Percentiles rank a stretch among this genome's conserved stretches.
These are phyloP conservation scores for Trachelus stipa DNA, from an alignment of 2,888 invertebrate species.

Conservation along the genomic window DNA sequence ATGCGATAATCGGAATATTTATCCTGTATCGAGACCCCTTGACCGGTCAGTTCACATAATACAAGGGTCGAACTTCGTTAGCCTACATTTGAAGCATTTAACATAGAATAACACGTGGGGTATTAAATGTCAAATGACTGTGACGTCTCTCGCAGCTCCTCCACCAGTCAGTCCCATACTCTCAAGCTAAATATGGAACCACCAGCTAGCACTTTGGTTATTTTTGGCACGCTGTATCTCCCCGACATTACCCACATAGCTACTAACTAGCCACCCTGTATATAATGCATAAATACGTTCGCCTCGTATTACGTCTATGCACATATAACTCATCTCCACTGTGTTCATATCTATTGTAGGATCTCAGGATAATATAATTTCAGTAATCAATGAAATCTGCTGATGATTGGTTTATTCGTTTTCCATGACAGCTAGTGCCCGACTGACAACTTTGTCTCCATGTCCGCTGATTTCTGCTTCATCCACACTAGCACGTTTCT, in stretches of 20 bases:
- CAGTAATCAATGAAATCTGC: too few relatives aligned
- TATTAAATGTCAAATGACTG: constrained; percentile 40
- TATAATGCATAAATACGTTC: neutral
- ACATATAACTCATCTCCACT: constrained; percentile 24
- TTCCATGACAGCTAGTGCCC: too few relatives aligned
- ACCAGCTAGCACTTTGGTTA: constrained; percentile 40
- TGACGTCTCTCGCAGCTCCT: constrained; percentile 25
- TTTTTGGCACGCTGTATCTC: constrained; percentile 41
- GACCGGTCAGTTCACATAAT: neutral
- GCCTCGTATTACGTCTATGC: constrained; percentile 15
- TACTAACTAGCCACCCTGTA: constrained; percentile 20
- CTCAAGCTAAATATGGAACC: constrained; percentile 51
- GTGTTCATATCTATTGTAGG: neutral
- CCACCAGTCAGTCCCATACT: constrained; percentile 31
- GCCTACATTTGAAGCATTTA: neutral
- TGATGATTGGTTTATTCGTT: too few relatives aligned
- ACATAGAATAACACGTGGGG: constrained; percentile 31
- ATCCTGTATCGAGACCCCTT: neutral
- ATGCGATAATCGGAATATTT: neutral
- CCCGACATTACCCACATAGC: constrained; percentile 26
- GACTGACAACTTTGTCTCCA: too few relatives aligned
- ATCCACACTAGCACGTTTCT: too few relatives aligned
- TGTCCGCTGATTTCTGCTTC: too few relatives aligned
- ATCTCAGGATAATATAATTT: too few relatives aligned
- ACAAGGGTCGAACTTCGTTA: neutral